Evolutionary conservation across 2,113 vertebrate species (phyloP), one percentile per base, ranked within the genome.

Genomic region (Tragelaphus strepsiceros): DNA sequence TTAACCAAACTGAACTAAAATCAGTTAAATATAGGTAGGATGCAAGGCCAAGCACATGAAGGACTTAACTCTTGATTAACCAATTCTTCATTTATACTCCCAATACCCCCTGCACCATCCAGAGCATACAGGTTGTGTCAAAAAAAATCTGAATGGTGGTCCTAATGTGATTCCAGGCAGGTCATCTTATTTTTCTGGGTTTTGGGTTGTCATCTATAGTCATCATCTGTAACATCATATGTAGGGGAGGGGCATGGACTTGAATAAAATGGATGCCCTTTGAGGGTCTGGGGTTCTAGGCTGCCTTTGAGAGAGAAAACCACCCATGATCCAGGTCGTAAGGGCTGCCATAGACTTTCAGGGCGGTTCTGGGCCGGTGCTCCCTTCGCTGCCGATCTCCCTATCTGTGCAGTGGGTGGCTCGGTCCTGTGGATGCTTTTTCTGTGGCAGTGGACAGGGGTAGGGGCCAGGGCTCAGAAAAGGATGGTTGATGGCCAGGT

Each of bases 41-140:
- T 10, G 6, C 2, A 6, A 78, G 56, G 7, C 7, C 35, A 17
- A 7, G 67, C 0, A 1, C 17, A 13, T 26, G 21, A 62, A 84
- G 30, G 61, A 32, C 61, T 59, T 86, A 43, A 26, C 64, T 77
- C 24, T 59, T 46, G 28, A 21, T 49, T 19, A 32, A 39, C 59
- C 0, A 7, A 15, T 16, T 53, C 43, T 24, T 82, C 56, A 13
- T 10, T 28, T 24, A 0, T 28, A 2, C 30, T 16, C 11, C 43
- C 54, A 62, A 9, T 16, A 8, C 21, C 59, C 58, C 10, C 46
- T 12, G 83, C 3, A 4, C 4, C n/a, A 30, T 22, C 54, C 11
- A 43, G 21, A 67, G 67, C 28, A 7, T 10, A 71, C 32, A 39
- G 10, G 51, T 56, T 80, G 46, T 39, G 13, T 64, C 39, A 28